Evolutionary conservation across 2,113 vertebrate genomes (phyloP), one percentile per base, ranked within the genome.

Genomic region (Maccullochella peelii): DNA sequence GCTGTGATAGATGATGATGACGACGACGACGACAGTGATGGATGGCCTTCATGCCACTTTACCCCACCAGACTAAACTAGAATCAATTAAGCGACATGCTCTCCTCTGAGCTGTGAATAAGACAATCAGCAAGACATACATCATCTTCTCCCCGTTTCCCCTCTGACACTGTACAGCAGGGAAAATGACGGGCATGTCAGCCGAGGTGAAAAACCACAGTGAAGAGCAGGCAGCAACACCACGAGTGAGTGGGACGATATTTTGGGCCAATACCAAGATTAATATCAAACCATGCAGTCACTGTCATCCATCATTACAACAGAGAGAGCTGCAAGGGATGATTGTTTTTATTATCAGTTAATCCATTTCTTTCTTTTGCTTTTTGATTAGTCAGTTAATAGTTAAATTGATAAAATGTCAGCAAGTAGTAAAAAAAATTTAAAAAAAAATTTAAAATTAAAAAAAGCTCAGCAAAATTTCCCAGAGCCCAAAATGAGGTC

Each of bases 91-190:
- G 42, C 21, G 18, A 25, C 1, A 11, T 1, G 16, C 57, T 62
- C 40, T 73, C 42, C 59, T 33, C 63, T 44, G 81, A 86, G n/a
- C 74, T 82, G 81, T 61, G 83, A 91, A 88, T 67, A 66, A 88
- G 84, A 86, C 79, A 77, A 88, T 89, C 82, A 47, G 89, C 54
- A 36, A 77, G 82, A 82, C 33, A 77, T 83, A 73, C 69, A 82
- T 89, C 79, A 83, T 69, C 54, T 74, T 36, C 74, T 16, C 61
- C 52, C 57, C 6, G 11, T 8, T 25, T 42, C 20, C 3, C 38
- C 50, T 36, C 38, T 54, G 85, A 71, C 70, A 30, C 33, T 1
- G 33, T 23, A 33, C 8, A 11, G 66, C 80, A 33, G 61, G 42
- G 55, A 82, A 77, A 81, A 75, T n/a, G 47, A 77, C 20, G 4